phyloP scores from a whole-genome alignment of 2,797 vertebrate genomes.

The Onychomys arenicola region DNA sequence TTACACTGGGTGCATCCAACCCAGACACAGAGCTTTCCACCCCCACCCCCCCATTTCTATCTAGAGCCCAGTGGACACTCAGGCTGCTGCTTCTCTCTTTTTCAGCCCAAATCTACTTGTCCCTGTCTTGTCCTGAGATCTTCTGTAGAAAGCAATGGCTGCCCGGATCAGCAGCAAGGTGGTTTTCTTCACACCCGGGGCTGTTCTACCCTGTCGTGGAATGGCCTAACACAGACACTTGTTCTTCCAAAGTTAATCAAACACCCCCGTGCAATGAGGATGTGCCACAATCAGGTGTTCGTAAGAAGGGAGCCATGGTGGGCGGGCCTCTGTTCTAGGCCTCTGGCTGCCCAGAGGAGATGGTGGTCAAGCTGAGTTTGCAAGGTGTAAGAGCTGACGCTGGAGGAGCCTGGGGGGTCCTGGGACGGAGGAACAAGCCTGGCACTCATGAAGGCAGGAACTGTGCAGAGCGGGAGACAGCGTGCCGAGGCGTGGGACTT shows the following conservation, averaged over 20 bases:
- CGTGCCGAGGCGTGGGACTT: background rate
- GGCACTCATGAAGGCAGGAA: background rate
- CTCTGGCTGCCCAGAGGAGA: background rate
- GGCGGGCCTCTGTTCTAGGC: background rate
- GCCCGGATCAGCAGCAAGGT: no score
- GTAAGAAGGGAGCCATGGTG: accelerated
- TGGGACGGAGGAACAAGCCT: background rate
- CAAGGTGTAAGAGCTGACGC: background rate
- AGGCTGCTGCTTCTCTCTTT: background rate
- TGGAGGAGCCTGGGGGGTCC: background rate
- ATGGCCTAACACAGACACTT: background rate
- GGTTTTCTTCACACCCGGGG: background rate
- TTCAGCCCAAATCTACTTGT: background rate
- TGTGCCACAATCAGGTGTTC: background rate
- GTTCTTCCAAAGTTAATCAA: background rate
- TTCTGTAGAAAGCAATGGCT: background rate
- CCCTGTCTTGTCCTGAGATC: background rate
- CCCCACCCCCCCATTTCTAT: background rate
- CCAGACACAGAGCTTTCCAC: background rate
- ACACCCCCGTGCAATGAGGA: background rate
- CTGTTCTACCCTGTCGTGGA: background rate
- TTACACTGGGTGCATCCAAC: background rate
- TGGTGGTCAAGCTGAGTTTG: background rate
- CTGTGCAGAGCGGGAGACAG: background rate
- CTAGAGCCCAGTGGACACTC: background rate